phyloP scores from a whole-genome alignment of 2,797 vertebrate species.

The Chrysocyon brachyurus region DNA sequence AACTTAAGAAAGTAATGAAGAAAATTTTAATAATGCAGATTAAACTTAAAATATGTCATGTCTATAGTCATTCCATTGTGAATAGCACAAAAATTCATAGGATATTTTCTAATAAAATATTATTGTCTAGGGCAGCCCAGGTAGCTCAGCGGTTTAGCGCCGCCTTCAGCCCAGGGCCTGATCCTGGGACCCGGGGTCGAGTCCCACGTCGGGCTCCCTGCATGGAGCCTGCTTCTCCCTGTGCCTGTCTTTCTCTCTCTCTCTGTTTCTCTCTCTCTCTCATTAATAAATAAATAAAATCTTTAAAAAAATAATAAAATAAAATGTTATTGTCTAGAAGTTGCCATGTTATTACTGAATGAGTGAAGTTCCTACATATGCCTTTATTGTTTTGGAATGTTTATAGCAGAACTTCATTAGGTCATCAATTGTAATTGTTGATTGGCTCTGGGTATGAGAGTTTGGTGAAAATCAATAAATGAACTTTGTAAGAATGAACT shows the following conservation, averaged over 20 bases:
- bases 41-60: background rate
- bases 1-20: constrained; percentile 8
- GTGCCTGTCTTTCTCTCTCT: no score
- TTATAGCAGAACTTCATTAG: background rate
- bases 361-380: background rate
- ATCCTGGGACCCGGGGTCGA: no score
- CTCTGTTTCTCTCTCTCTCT: no score
- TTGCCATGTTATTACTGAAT: background rate
- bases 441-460: background rate
- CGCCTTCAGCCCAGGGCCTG: no score
- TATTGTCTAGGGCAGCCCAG: background rate
- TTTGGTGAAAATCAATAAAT: background rate
- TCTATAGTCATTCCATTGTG: background rate
- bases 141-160: no score
- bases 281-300: no score
- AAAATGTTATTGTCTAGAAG: background rate
- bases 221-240: no score
- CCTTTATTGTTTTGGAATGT: background rate
- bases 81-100: background rate
- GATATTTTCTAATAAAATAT: background rate
- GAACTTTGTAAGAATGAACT: background rate
- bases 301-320: background rate
- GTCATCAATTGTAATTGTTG: background rate
- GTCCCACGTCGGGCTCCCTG: no score
- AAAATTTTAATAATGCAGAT: background rate